Percentiles rank a stretch among this genome's conserved stretches.
Conservation (phyloP, 2,888 invertebrate genomes). For the Anthophora plumipes region DNA sequence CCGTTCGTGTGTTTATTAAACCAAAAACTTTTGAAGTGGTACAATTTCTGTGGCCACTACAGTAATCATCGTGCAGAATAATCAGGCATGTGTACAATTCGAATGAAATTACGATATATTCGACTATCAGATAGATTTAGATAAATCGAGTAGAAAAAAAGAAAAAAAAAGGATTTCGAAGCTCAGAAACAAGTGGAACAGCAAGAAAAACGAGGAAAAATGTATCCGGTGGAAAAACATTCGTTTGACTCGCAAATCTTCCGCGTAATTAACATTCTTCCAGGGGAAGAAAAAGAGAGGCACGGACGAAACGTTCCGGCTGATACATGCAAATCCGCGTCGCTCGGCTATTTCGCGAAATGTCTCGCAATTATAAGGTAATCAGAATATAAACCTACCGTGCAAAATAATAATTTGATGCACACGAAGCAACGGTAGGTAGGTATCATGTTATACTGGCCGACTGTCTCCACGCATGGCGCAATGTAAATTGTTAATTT, state of each 20-base stretch:
- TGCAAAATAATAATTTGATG: slow-evolving; percentile 69
- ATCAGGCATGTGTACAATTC: no score
- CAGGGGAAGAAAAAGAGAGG: slow-evolving; percentile 24
- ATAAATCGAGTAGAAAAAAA: not conserved
- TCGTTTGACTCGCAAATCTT: slow-evolving; percentile 52
- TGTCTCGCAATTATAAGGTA: slow-evolving; percentile 64
- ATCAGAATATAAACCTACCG: slow-evolving; percentile 62
- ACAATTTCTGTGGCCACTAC: no score
- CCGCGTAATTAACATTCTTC: slow-evolving; percentile 59
- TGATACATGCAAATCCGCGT: slow-evolving; percentile 61
- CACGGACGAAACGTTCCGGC: slow-evolving; percentile 30
- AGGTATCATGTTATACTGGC: slow-evolving; percentile 23
- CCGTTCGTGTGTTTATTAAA: no score
- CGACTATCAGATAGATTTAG: no score
- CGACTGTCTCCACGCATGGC: slow-evolving; percentile 18
- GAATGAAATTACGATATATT: no score
- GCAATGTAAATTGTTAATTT: slow-evolving; percentile 60
- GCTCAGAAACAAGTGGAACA: not conserved
- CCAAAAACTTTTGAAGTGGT: no score
- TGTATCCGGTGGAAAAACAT: slow-evolving; percentile 17
- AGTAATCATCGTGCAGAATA: no score
- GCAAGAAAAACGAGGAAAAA: slow-evolving; percentile 8
- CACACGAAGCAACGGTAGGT: slow-evolving; percentile 49
- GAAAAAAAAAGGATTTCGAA: not conserved
- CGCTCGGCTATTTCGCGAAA: slow-evolving; percentile 47